Evolutionary conservation across 2,797 vertebrate species (phyloP).

Genomic region (Lacerta agilis): DNA sequence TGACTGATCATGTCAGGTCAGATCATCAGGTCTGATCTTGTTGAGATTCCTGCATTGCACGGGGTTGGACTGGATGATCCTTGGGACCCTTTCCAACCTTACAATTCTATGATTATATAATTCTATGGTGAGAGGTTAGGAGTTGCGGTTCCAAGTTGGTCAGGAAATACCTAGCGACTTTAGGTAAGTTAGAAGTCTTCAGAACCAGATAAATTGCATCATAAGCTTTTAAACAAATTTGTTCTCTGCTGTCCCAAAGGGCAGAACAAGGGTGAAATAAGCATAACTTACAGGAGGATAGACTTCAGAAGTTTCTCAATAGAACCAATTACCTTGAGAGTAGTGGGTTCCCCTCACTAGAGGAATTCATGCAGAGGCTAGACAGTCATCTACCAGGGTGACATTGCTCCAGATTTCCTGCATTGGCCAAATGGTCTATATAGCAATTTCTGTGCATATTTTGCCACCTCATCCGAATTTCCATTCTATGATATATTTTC

Average conservation of each 20-base stretch:
- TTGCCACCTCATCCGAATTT: not conserved
- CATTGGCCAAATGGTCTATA: not conserved
- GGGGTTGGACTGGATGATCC: too few relatives aligned
- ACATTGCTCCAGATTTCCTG: not conserved
- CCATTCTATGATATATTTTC: not conserved
- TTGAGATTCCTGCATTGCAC: too few relatives aligned
- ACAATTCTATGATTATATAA: too few relatives aligned
- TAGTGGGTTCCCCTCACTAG: not conserved
- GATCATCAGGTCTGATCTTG: too few relatives aligned
- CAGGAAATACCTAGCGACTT: too few relatives aligned
- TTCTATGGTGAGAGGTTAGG: too few relatives aligned
- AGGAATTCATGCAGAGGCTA: not conserved
- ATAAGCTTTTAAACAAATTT: not conserved
- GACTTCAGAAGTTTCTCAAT: not conserved
- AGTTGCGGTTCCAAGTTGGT: too few relatives aligned
- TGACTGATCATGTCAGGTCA: not conserved
- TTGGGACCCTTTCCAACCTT: too few relatives aligned
- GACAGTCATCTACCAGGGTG: too few relatives aligned
- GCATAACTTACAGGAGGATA: not conserved
- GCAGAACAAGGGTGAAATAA: not conserved
- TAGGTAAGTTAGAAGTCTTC: too few relatives aligned
- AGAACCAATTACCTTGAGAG: too few relatives aligned
- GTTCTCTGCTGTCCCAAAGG: not conserved
- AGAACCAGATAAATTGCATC: not conserved
- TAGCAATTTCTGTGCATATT: not conserved